These are phyloP conservation scores for Ptilorrhoa leucosticta DNA, from an alignment of 2,113 vertebrate genomes.

Conservation along the genomic window DNA sequence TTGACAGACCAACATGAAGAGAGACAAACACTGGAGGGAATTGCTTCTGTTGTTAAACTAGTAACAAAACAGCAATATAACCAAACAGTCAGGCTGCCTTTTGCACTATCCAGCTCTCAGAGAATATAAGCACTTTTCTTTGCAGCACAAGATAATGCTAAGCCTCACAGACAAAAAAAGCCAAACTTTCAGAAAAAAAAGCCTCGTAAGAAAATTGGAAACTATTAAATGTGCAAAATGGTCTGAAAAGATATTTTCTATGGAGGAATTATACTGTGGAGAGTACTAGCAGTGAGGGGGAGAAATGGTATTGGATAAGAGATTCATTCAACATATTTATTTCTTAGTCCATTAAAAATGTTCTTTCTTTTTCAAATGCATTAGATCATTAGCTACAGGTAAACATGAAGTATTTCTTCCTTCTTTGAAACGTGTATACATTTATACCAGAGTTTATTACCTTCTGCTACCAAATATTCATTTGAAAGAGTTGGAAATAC, in stretches of 20 bases:
- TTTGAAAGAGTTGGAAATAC: slow-evolving; percentile 7
- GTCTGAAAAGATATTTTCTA: neutral
- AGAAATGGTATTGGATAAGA: neutral
- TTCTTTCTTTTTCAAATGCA: neutral
- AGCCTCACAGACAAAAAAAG: neutral
- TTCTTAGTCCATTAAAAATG: neutral
- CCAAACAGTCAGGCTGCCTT: neutral
- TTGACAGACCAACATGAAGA: neutral
- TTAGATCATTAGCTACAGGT: neutral
- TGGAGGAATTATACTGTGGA: neutral
- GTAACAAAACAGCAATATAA: neutral
- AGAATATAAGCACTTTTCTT: neutral
- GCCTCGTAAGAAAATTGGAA: neutral
- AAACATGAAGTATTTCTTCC: neutral
- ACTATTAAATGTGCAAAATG: neutral
- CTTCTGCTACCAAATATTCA: neutral
- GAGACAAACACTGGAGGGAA: neutral
- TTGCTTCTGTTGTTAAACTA: neutral
- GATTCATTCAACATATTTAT: neutral
- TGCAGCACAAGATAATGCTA: neutral
- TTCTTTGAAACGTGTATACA: neutral
- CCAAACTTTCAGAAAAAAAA: neutral
- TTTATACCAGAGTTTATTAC: neutral
- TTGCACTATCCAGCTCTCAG: neutral
- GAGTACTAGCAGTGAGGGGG: neutral